Evolutionary conservation across 2,797 vertebrate genomes (phyloP).

Genomic region (Molothrus ater): DNA sequence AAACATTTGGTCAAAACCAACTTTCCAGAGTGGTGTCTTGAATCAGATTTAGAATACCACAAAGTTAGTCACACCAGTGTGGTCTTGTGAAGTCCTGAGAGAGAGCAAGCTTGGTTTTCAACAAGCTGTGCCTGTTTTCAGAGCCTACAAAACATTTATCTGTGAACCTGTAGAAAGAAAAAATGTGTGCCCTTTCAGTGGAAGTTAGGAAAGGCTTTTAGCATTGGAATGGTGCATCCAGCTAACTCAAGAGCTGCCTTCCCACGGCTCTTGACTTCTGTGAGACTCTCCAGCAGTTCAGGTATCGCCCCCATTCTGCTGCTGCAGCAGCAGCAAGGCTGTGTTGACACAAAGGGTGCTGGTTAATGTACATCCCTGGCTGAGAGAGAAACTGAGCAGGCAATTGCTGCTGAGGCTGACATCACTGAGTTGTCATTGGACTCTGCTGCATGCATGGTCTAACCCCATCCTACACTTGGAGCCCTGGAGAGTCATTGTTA

Average conservation of each 20-base stretch:
- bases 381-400: conserved; percentile 7
- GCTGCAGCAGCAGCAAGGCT: neutral
- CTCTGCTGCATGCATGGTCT: neutral
- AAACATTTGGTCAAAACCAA: conserved; percentile 45
- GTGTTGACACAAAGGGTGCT: conserved; percentile 12
- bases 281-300: neutral
- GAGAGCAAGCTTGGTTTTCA: conserved; percentile 11
- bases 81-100: conserved; percentile 12
- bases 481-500: conserved; percentile 43
- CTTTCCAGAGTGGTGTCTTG: conserved; percentile 45
- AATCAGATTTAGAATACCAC: conserved; percentile 51
- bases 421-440: conserved; percentile 45
- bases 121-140: neutral
- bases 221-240: neutral
- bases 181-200: neutral
- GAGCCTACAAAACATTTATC: neutral
- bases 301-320: neutral
- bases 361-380: conserved; percentile 17
- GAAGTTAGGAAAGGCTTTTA: neutral
- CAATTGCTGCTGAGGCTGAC: conserved; percentile 11
- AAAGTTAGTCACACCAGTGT: conserved; percentile 47
- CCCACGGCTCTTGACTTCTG: neutral
- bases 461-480: conserved; percentile 32
- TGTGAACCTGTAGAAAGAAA: neutral
- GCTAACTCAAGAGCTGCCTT: neutral